Evolutionary conservation across 2,888 invertebrate genomes (phyloP).

Genomic region (Drosophila picticornis): DNA sequence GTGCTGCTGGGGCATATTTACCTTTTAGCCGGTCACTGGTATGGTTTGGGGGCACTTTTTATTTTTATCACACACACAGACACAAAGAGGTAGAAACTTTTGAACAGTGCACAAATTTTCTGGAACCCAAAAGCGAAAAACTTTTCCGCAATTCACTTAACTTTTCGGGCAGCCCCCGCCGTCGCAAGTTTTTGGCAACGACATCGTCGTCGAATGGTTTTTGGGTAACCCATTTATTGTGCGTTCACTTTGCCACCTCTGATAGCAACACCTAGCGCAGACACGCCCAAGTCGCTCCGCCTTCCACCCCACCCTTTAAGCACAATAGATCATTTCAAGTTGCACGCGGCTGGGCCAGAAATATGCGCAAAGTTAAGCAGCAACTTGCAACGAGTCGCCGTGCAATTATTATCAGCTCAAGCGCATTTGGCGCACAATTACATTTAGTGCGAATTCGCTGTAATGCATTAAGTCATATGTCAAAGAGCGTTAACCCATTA

Average conservation of each 20-base stretch:
- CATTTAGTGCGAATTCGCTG: conserved; percentile 33
- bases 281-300: conserved; percentile 1
- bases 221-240: conserved; percentile 50
- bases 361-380: conserved; percentile 69
- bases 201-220: conserved; percentile 25
- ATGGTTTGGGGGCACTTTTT: conserved; percentile 47
- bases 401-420: conserved; percentile 71
- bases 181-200: conserved; percentile 62
- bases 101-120: conserved; percentile 73
- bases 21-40: conserved; percentile 60
- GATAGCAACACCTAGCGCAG: conserved; percentile 40
- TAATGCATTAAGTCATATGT: conserved; percentile 55
- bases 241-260: conserved; percentile 58
- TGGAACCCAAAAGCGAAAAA: conserved; percentile 70
- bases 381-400: conserved; percentile 47
- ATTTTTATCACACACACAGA: conserved; percentile 22
- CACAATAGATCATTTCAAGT: conserved; percentile 73
- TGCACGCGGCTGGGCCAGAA: conserved; percentile 31
- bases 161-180: conserved; percentile 67
- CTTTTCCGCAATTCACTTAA: conserved; percentile 81
- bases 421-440: conserved; percentile 39
- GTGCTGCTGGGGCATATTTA: conserved; percentile 66
- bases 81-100: conserved; percentile 53
- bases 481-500: conserved; percentile 46
- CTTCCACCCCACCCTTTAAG: not conserved